phyloP scores from a whole-genome alignment of 2,113 vertebrate species.

The Hippocampus guttulatus region DNA sequence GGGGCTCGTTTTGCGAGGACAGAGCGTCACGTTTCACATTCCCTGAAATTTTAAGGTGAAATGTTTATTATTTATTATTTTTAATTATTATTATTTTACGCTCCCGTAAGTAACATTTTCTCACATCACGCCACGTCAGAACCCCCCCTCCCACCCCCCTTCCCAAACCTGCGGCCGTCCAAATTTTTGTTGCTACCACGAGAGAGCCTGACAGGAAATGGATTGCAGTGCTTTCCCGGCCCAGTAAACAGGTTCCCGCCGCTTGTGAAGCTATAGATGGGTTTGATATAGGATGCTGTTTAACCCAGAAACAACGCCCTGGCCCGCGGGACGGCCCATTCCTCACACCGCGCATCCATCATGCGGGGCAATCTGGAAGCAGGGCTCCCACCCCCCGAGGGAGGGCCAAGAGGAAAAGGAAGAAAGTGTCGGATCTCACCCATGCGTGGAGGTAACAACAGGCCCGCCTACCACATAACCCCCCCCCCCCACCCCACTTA shows the following conservation, averaged over 20 bases:
- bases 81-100: too few relatives aligned
- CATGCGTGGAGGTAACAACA: constrained; percentile 52
- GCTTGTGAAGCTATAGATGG: constrained; percentile 63
- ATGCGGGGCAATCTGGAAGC: constrained; percentile 65
- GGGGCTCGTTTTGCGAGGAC: constrained; percentile 4
- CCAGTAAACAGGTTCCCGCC: constrained; percentile 61
- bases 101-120: background rate
- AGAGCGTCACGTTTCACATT: constrained; percentile 8
- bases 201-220: constrained; percentile 60
- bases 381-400: constrained; percentile 51
- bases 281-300: constrained; percentile 67
- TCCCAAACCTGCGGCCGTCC: constrained; percentile 33
- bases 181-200: constrained; percentile 31
- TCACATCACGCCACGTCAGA: background rate
- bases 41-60: background rate
- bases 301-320: constrained; percentile 70
- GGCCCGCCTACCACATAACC: constrained; percentile 45
- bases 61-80: too few relatives aligned
- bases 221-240: constrained; percentile 56
- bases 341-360: constrained; percentile 69
- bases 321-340: constrained; percentile 54
- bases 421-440: constrained; percentile 57
- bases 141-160: constrained; percentile 9
- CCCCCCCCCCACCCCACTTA: constrained; percentile 41
- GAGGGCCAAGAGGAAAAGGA: constrained; percentile 37